Conservation (phyloP, 2,113 vertebrate species). For the Emydura subglobosa region DNA sequence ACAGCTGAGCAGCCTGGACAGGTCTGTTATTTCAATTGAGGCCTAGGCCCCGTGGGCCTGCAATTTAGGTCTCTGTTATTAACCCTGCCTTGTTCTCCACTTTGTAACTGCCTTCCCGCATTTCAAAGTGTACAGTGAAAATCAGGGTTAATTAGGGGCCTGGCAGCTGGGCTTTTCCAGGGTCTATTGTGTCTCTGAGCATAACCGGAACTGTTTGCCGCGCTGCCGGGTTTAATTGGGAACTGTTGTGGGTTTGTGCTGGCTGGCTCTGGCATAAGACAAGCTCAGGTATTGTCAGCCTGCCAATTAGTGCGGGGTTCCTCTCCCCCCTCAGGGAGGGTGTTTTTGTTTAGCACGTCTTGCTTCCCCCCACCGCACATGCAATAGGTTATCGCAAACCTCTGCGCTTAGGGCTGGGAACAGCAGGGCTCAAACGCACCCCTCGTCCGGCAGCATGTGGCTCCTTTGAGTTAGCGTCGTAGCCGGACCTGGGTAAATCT, state of each 20-base stretch:
- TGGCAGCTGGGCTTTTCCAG: slow-evolving; percentile 84
- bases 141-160: slow-evolving; percentile 85
- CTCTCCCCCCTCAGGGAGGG: not conserved
- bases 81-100: slow-evolving; percentile 73
- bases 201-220: not conserved
- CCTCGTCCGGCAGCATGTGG: not conserved
- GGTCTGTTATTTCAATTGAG: slow-evolving; percentile 79
- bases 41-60: slow-evolving; percentile 48
- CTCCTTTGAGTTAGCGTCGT: not conserved
- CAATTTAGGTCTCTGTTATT: slow-evolving; percentile 78
- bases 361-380: not conserved
- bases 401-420: not conserved
- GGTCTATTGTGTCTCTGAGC: slow-evolving; percentile 79
- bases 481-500: not conserved
- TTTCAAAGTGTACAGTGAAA: slow-evolving; percentile 78
- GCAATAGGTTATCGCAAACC: not conserved
- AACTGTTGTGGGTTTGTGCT: slow-evolving; percentile 82
- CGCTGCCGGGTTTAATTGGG: slow-evolving; percentile 84
- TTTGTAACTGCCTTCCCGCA: slow-evolving; percentile 82
- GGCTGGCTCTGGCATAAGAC: slow-evolving; percentile 80
- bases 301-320: not conserved
- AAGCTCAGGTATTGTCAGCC: slow-evolving; percentile 76
- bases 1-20: slow-evolving; percentile 79
- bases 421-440: not conserved
- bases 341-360: not conserved